Evolutionary conservation across 2,888 invertebrate genomes (phyloP).

Genomic region (Trichopria drosophilae): DNA sequence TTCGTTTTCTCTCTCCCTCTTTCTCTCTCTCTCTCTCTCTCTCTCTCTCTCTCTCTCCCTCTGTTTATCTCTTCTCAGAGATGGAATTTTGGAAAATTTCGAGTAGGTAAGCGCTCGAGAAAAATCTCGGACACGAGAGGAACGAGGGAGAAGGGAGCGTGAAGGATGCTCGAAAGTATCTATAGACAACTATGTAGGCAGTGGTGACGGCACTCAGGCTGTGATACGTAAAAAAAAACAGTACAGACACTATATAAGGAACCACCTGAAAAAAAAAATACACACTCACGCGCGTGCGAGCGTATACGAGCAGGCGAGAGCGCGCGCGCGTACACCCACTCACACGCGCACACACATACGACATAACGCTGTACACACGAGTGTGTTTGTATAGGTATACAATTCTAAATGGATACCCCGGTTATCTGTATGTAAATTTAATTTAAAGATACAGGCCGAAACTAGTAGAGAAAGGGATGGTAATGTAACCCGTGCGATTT

Average conservation of each 20-base stretch:
- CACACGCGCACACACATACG: no score
- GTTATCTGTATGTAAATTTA: no score
- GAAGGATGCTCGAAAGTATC: constrained; percentile 7
- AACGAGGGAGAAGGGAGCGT: not conserved
- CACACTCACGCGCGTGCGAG: no score
- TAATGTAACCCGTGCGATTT: no score
- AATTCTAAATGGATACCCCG: no score
- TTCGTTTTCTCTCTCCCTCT: not conserved
- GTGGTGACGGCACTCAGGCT: constrained; percentile 59
- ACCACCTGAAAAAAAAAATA: no score
- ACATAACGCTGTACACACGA: no score
- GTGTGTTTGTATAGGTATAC: no score
- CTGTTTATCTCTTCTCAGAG: not conserved
- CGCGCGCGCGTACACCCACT: no score
- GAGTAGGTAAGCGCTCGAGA: constrained; percentile 3
- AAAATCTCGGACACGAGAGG: constrained; percentile 17
- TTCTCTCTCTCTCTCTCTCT: not conserved
- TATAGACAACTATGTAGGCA: constrained; percentile 42
- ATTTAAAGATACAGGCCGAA: no score
- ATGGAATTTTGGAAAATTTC: not conserved
- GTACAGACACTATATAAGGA: constrained; percentile 58
- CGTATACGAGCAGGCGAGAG: no score
- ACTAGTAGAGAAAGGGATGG: no score
- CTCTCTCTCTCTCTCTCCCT: not conserved
- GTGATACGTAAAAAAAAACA: constrained; percentile 59